Conservation (phyloP, 2,113 vertebrate genomes). For the Burhinus oedicnemus region DNA sequence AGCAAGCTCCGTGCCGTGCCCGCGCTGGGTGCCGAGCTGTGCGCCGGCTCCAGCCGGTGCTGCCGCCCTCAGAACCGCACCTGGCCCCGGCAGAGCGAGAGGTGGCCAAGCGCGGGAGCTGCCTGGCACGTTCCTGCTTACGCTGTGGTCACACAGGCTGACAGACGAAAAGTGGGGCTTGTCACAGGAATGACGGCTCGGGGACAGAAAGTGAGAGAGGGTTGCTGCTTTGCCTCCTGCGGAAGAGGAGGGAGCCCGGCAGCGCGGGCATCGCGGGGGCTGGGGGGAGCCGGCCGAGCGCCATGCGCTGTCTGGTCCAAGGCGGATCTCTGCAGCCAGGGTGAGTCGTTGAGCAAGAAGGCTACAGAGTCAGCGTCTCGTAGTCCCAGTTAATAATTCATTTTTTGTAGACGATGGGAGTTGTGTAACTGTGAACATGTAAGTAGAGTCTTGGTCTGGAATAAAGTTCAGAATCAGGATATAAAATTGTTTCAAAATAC, state of each 20-base stretch:
- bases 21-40: too few species aligned
- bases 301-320: too few species aligned
- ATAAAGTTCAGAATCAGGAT: background rate
- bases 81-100: background rate
- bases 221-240: background rate
- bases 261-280: fast-evolving
- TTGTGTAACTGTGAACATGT: background rate
- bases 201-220: background rate
- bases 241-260: background rate
- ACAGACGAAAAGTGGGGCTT: background rate
- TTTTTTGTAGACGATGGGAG: background rate
- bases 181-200: background rate
- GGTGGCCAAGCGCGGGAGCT: background rate
- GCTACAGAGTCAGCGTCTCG: background rate
- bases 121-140: background rate
- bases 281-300: fast-evolving
- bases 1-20: too few species aligned
- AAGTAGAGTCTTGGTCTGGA: background rate
- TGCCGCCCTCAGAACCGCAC: background rate
- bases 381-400: background rate
- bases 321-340: background rate
- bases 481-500: background rate
- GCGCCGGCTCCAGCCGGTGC: too few species aligned
- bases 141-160: background rate
- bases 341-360: fast-evolving